A percentile compares a stretch with the other conserved stretches of the same genome.
phyloP scores from a whole-genome alignment of 2,888 invertebrate species.

The Aporophyla nigra region DNA sequence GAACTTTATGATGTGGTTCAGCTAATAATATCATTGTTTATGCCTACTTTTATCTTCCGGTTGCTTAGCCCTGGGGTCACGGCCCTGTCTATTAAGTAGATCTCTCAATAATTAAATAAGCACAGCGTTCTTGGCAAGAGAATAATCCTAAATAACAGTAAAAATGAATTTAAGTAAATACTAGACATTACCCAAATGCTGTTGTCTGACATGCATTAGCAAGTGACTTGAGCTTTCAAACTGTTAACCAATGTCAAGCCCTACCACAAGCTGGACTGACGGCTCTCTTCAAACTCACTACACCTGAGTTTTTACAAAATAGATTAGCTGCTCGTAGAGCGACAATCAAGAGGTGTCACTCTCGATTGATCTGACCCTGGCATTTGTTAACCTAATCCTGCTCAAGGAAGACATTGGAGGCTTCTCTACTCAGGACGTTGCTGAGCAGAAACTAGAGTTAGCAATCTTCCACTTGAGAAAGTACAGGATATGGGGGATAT shows the following conservation, averaged over 20 bases:
- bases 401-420: neutral
- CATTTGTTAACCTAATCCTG: too few species aligned
- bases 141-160: neutral
- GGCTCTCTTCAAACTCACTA: too few species aligned
- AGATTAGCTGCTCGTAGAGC: too few species aligned
- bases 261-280: too few species aligned
- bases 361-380: neutral
- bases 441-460: neutral
- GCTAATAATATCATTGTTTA: neutral
- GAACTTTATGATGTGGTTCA: constrained; percentile 23
- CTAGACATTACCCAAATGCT: neutral
- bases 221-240: too few species aligned
- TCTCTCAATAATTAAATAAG: neutral
- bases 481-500: too few species aligned
- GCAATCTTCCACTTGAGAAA: neutral
- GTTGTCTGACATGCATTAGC: neutral
- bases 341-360: too few species aligned
- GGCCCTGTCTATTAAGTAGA: neutral
- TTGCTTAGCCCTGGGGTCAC: neutral
- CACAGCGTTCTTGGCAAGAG: neutral
- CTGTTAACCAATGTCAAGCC: too few species aligned
- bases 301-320: too few species aligned
- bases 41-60: neutral
- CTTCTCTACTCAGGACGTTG: neutral
- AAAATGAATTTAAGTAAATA: neutral